Base-by-base conservation (phyloP, 2,888 invertebrate genomes). In the Polyommatus icarus region DNA sequence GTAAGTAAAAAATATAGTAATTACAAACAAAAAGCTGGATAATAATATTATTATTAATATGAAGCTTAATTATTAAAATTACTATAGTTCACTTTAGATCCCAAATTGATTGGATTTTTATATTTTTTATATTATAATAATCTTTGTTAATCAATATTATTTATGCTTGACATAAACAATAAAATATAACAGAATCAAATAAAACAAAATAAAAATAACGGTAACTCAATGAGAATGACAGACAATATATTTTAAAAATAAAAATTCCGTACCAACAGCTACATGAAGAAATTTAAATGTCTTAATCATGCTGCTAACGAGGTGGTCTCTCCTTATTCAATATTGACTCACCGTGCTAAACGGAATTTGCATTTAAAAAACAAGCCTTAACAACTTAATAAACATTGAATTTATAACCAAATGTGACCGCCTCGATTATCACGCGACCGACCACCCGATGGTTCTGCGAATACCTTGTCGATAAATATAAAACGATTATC, bases 391-490 rank as follows among this genome's bases (percentile, higher is more conserved):
- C 77, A 71, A 76, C 78, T 73, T 71, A 76, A 76, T 79, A 76
- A 76, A 78, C 76, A 76, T 71, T 71, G 78, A 73, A 46, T 73
- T 73, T 46, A 46, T 73, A 40, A 73, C 73, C 40, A 46, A 73
- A 73, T 73, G 20, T 46, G 73, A 73, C 73, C 46, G 73, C 73
- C 40, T 46, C 73, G 73, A 73, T 73, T 73, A 73, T 20, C 59
- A 54, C 75, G 18, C 67, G 29, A 82, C 82, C 59, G 83, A 81
- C 83, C 83, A 83, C 83, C 83, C 79, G 78, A 78, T 78, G 57
- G 79, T 82, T 82, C 83, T 77, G 76, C 81, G 82, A 82, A 83
- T 75, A 75, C 5, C 29, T 24, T 29, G 67, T 67, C 67, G 67
- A 67, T 67, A 61, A 61, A 67, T 29, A 67, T 29, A 29, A 29